These are phyloP conservation scores for Rhombomys opimus DNA, from an alignment of 2,113 vertebrate species.

Conservation along the genomic window DNA sequence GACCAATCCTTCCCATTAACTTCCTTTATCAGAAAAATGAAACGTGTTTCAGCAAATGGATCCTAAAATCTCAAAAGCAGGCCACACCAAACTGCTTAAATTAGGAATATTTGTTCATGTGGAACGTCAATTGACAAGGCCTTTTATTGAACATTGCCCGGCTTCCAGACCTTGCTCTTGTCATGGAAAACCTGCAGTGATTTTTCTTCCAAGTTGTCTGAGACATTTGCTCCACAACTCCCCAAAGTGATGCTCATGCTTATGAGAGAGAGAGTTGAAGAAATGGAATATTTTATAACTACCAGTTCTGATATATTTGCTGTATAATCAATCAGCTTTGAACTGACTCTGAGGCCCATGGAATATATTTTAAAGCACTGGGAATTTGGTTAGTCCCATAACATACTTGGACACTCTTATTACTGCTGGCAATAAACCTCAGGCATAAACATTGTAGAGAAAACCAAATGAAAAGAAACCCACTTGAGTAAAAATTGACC, in stretches of 20 bases:
- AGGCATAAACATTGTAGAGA: slow-evolving; percentile 72
- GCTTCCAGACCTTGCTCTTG: slow-evolving; percentile 55
- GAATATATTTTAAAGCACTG: slow-evolving; percentile 72
- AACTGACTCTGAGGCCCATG: slow-evolving; percentile 63
- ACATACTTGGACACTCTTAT: slow-evolving; percentile 77
- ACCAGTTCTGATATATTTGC: slow-evolving; percentile 69
- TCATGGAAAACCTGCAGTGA: slow-evolving; percentile 50
- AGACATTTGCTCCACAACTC: slow-evolving; percentile 58
- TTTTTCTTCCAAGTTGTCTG: slow-evolving; percentile 61
- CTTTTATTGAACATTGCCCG: slow-evolving; percentile 61
- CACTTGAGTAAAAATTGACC: slow-evolving; percentile 76
- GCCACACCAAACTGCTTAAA: not conserved
- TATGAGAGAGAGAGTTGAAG: slow-evolving; percentile 64
- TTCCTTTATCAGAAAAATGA: not conserved
- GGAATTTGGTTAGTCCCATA: slow-evolving; percentile 79
- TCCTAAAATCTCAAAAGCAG: slow-evolving; percentile 7
- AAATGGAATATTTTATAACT: slow-evolving; percentile 69
- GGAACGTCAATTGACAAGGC: slow-evolving; percentile 4
- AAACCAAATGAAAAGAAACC: slow-evolving; percentile 79
- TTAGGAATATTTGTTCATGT: slow-evolving; percentile 52
- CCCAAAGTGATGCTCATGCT: slow-evolving; percentile 65
- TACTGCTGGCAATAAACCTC: slow-evolving; percentile 73
- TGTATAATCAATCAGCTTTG: slow-evolving; percentile 73
- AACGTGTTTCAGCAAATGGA: not conserved
- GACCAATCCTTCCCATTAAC: not conserved